Percentiles rank a stretch among this genome's conserved stretches.
Evolutionary conservation across 92 coral and sea anemone genomes (phyloP).

Genomic region (Zoanthus sociatus): DNA sequence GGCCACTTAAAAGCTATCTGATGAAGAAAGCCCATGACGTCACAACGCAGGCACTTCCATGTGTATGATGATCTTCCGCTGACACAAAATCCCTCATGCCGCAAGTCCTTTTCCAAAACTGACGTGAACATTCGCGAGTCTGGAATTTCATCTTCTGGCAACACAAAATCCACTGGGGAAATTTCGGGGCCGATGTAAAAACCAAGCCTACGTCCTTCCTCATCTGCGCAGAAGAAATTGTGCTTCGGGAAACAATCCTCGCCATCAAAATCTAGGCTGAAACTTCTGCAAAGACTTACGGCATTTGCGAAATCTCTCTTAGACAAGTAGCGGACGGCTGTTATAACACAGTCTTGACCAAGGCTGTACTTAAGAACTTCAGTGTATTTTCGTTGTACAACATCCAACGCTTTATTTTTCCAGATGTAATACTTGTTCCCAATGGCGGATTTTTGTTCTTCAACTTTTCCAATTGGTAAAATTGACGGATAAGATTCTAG

Average conservation of each 20-base stretch:
- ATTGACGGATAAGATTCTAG: constrained; percentile 81
- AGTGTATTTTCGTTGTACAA: constrained; percentile 66
- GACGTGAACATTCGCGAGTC: constrained; percentile 80
- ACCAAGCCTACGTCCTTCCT: constrained; percentile 64
- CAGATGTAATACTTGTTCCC: constrained; percentile 70
- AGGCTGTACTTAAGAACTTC: constrained; percentile 72
- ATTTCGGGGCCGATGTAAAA: constrained; percentile 74
- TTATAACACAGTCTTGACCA: constrained; percentile 77
- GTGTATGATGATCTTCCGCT: constrained; percentile 84
- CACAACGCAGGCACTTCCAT: constrained; percentile 84
- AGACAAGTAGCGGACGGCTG: constrained; percentile 73
- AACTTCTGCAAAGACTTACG: constrained; percentile 55
- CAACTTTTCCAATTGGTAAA: constrained; percentile 61
- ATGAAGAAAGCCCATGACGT: constrained; percentile 76
- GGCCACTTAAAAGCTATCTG: constrained; percentile 83
- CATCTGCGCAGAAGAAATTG: constrained; percentile 76
- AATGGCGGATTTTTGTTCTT: constrained; percentile 71
- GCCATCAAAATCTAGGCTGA: constrained; percentile 16
- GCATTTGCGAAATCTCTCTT: constrained; percentile 65
- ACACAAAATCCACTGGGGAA: constrained; percentile 74
- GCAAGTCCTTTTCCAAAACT: constrained; percentile 81
- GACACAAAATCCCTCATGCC: constrained; percentile 81
- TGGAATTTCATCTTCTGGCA: constrained; percentile 77
- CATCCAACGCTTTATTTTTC: constrained; percentile 65
- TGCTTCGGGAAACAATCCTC: constrained; percentile 54